Evolutionary conservation across 1,140 invertebrate species (phyloP).

Genomic region (Eumaeus atala): DNA sequence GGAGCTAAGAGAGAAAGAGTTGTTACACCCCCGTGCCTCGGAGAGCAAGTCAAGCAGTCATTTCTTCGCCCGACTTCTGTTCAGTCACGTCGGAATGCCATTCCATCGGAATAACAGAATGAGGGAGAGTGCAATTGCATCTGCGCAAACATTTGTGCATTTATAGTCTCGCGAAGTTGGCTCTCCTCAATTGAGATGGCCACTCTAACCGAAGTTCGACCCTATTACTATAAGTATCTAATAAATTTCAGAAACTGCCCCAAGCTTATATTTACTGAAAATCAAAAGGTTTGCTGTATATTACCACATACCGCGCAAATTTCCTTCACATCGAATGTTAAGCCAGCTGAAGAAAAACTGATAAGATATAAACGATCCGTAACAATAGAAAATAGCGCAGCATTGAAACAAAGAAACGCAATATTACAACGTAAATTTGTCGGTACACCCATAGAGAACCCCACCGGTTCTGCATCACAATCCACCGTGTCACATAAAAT

Average conservation of each 20-base stretch:
- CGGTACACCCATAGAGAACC: conserved; percentile 23
- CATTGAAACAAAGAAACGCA: conserved; percentile 37
- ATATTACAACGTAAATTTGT: conserved; percentile 31
- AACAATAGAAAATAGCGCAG: conserved; percentile 21
- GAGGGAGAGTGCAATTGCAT: too few species aligned
- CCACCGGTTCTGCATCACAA: conserved; percentile 25
- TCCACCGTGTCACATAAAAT: conserved; percentile 32
- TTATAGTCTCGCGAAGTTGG: too few species aligned
- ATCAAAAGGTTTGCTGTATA: conserved; percentile 46
- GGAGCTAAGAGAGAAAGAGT: too few species aligned
- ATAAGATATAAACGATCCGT: conserved; percentile 41
- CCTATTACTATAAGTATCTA: conserved; percentile 6
- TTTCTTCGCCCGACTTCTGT: too few species aligned
- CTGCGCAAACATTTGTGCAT: too few species aligned
- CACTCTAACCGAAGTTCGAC: too few species aligned
- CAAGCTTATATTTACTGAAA: conserved; percentile 16
- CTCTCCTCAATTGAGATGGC: too few species aligned
- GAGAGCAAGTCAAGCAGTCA: too few species aligned
- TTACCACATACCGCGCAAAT: conserved; percentile 29
- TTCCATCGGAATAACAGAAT: too few species aligned
- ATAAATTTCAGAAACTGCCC: conserved; percentile 22
- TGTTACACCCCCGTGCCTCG: too few species aligned
- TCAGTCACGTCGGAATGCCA: too few species aligned
- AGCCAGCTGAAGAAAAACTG: conserved; percentile 10
- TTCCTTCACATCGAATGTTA: conserved; percentile 29